Conservation (phyloP, 2,888 invertebrate species). For the Netelia fuscicornis region DNA sequence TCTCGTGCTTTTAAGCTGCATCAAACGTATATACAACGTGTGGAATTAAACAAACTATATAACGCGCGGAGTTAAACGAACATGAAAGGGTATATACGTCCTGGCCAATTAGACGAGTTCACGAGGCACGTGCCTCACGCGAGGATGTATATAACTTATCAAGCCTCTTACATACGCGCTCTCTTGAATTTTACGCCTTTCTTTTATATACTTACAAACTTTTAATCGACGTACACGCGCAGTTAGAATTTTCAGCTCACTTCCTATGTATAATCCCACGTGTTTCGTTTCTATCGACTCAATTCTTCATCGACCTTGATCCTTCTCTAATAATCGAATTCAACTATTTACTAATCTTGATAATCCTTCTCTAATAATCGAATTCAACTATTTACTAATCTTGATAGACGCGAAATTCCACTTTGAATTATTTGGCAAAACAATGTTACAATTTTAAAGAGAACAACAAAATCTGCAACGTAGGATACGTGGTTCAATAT, state of each 20-base stretch:
- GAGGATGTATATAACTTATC: neutral
- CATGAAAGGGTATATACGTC: conserved; percentile 39
- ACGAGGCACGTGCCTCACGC: conserved; percentile 41
- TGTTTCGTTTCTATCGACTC: neutral
- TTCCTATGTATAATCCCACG: no score
- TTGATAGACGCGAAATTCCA: neutral
- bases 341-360: neutral
- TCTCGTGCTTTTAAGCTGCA: conserved; percentile 7
- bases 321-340: neutral
- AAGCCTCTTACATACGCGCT: neutral
- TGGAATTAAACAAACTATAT: neutral
- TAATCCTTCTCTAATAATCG: neutral
- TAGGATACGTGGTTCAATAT: neutral
- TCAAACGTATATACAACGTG: neutral
- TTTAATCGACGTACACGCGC: neutral
- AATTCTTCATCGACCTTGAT: neutral
- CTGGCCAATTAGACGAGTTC: conserved; percentile 42
- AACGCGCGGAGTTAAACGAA: conserved; percentile 35
- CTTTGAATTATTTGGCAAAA: neutral
- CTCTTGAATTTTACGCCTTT: conserved; percentile 8
- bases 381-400: neutral
- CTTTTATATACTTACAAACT: conserved; percentile 7
- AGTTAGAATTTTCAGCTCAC: neutral
- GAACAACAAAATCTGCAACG: neutral
- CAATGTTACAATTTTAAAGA: neutral